A percentile compares a stretch with the other conserved stretches of the same genome.
phyloP scores from a whole-genome alignment of 2,113 vertebrate species.

The Notothenia coriiceps region DNA sequence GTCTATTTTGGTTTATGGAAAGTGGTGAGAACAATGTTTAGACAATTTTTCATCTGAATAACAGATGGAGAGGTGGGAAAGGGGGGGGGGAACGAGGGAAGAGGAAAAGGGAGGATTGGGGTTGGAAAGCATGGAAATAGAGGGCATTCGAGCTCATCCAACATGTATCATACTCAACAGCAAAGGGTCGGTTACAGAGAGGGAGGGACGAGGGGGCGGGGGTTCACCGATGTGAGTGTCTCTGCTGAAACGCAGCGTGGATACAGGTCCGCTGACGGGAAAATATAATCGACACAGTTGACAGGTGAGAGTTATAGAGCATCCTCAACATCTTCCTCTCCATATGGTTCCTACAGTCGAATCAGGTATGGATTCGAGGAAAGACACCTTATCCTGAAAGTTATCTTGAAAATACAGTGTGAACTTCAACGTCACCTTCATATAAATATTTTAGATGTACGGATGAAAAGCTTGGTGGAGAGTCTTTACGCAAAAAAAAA shows the following conservation, averaged over 20 bases:
- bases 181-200: slow-evolving; percentile 7
- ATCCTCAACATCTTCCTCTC: not conserved
- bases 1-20: slow-evolving; percentile 60
- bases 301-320: slow-evolving; percentile 6
- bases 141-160: slow-evolving; percentile 52
- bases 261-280: not conserved
- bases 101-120: slow-evolving; percentile 8
- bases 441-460: not conserved
- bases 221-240: not conserved
- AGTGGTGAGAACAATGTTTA: slow-evolving; percentile 55
- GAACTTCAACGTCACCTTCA: slow-evolving; percentile 13
- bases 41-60: slow-evolving; percentile 61
- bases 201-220: not conserved
- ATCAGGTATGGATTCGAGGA: not conserved
- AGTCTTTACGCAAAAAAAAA: not conserved
- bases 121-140: slow-evolving; percentile 29
- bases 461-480: not conserved
- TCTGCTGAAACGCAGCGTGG: not conserved
- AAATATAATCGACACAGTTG: slow-evolving; percentile 7
- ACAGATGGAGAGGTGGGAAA: slow-evolving; percentile 40
- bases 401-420: not conserved
- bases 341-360: not conserved
- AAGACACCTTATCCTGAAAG: not conserved
- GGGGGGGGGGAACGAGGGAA: not conserved
- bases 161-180: slow-evolving; percentile 35